phyloP scores from a whole-genome alignment of 2,797 vertebrate species.

The Psittacula derbiana region DNA sequence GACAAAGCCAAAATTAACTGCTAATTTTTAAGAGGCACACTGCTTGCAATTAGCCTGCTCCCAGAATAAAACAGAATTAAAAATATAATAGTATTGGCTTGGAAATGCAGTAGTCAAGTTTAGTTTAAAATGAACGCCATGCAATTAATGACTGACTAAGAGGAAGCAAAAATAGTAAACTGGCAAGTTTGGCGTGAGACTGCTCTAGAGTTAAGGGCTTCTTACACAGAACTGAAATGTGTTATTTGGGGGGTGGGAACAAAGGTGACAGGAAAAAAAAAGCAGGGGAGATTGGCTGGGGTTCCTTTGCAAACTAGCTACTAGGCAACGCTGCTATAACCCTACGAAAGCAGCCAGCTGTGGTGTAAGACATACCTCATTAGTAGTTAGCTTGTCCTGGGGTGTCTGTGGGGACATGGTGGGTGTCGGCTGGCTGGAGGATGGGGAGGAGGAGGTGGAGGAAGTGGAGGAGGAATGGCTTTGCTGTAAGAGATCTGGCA shows the following conservation, averaged over 20 bases:
- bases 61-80: conserved; percentile 24
- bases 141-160: conserved; percentile 75
- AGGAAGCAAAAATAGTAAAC: conserved; percentile 73
- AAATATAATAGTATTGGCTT: conserved; percentile 37
- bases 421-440: conserved; percentile 92
- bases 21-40: conserved; percentile 28
- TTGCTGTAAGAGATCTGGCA: conserved; percentile 99
- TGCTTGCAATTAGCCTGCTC: conserved; percentile 49
- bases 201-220: conserved; percentile 74
- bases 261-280: conserved; percentile 72
- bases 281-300: conserved; percentile 63
- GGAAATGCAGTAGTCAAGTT: conserved; percentile 67
- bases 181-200: conserved; percentile 67
- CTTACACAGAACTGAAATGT: conserved; percentile 75
- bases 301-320: conserved; percentile 75
- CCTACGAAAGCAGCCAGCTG: conserved; percentile 83
- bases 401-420: conserved; percentile 94
- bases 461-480: conserved; percentile 96
- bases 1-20: conserved; percentile 27
- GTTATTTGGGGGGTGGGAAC: conserved; percentile 72
- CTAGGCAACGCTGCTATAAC: conserved; percentile 74
- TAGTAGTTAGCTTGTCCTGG: conserved; percentile 88
- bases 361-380: conserved; percentile 86
- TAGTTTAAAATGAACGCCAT: conserved; percentile 75
- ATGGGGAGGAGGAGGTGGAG: conserved; percentile 92